Evolutionary conservation across 2,113 vertebrate species (phyloP), one percentile per base, ranked within the genome.

Genomic region (Cryptomyrus ogoouensis): DNA sequence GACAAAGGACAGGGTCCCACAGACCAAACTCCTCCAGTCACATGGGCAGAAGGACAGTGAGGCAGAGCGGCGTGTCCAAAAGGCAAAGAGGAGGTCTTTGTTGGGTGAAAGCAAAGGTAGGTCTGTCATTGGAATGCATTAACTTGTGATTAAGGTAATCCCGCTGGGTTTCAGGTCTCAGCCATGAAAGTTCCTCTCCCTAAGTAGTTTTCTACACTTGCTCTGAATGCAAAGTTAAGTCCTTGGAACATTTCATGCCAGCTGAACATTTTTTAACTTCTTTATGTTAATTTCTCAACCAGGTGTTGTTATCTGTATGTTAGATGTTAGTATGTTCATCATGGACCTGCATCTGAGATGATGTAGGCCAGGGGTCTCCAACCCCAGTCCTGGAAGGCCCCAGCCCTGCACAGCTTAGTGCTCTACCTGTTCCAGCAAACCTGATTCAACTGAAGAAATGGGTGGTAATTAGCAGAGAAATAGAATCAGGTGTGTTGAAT

Each of bases 31-130:
- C 35, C 50, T 89, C 31, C 89, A 89, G 46, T 80, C 24, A n/a
- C 80, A 62, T 15, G 89, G 83, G 52, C 49, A 89, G 52, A 84
- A 27, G 39, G 89, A 84, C 5, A 80, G 77, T 19, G 83, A 62
- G 70, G 27, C 31, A 12, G 88, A 89, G 31, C 74, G 50, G 89
- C 50, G n/a, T 5, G 42, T 84, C 50, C 89, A 84, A 52, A 89
- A 85, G 89, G 27, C 83, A 13, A 89, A 62, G 46, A 56, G 77
- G 42, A 84, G 89, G n/a, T 89, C 89, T 12, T 89, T 80, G 80
- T 44, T 89, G 80, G 89, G 77, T 27, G 77, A 58, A 15, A 52
- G 44, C 44, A 89, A 84, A 47, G 80, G 80, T 84, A 50, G 89
- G 77, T 84, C 83, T 47, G 46, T 13, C n/a, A 86, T 46, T n/a